phyloP scores from a whole-genome alignment of 2,797 vertebrate genomes.

The Propithecus deckenii region DNA sequence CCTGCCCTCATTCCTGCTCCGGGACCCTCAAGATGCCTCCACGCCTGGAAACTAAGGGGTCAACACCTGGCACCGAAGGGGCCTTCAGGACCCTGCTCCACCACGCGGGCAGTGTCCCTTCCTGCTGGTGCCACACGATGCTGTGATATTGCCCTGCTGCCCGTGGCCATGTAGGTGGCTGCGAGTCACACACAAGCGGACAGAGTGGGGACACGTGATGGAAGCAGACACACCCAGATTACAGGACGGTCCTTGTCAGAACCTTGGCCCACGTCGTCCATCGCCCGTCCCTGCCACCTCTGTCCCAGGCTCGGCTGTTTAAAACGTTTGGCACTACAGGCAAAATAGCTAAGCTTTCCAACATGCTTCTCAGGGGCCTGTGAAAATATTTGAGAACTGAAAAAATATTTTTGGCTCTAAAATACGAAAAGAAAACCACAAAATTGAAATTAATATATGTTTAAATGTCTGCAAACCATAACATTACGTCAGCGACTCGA shows the following conservation, averaged over 20 bases:
- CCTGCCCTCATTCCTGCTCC: neutral
- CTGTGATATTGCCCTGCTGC: rapidly evolving
- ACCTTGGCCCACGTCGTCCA: neutral
- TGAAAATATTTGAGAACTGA: constrained; percentile 58
- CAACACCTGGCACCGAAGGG: neutral
- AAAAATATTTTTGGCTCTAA: constrained; percentile 51
- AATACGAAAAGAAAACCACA: constrained; percentile 48
- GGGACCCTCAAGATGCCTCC: neutral
- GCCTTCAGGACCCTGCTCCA: no score
- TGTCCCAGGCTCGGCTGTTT: neutral
- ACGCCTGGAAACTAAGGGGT: neutral
- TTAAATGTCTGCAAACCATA: constrained; percentile 53
- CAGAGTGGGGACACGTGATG: neutral
- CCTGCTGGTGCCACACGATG: rapidly evolving
- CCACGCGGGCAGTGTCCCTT: rapidly evolving
- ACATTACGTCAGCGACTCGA: neutral
- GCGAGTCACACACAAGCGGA: neutral
- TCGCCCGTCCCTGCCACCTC: neutral
- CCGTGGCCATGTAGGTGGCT: rapidly evolving
- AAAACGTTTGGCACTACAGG: neutral
- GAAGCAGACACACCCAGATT: neutral
- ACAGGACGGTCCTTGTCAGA: neutral
- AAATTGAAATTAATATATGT: constrained; percentile 69
- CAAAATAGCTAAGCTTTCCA: constrained; percentile 9
- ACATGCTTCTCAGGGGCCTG: constrained; percentile 15